Evolutionary conservation across 23 tunicate genomes (phyloP), one percentile per base, ranked within the genome.

Genomic region (Phallusia fumigata): DNA sequence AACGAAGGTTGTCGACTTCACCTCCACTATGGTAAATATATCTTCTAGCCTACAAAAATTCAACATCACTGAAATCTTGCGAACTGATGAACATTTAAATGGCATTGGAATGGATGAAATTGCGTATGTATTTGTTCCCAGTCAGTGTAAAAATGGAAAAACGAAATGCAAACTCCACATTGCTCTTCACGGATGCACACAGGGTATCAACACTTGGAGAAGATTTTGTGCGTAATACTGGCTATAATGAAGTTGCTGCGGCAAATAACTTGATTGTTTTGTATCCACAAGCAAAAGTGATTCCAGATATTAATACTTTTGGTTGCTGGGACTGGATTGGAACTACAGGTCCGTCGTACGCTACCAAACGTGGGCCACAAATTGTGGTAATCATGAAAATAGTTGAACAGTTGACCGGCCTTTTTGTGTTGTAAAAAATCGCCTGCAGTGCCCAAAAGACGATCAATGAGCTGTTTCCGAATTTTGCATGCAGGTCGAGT

Each of bases 291-390:
- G 74, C 89, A 45, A 45, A 72, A 30, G 52, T 72, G 26, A 79
- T 69, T 13, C 79, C 58, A 28, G n/a, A 79, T 28, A 58, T 58
- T 58, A 86, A 86, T 76, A 84, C 89, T 3, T 73, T 78, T 28
- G 89, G 77, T 35, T 86, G 89, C 77, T 86, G 89, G 89, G 89
- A 86, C 74, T 86, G 89, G 89, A 79, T 79, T 35, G 84, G 65
- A 32, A 22, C 30, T 36, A 76, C 64, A 32, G 77, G 83, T 0
- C 32, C 78, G 26, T 0, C 18, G 33, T 40, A 73, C 72, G 89
- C 89, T 19, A 79, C 84, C 16, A 36, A 31, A 19, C 22, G 69
- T 2, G 89, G 89, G 15, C 84, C 69, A 10, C 89, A 86, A 35
- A 79, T 86, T 31, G 36, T 34, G 32, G 77, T 83, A 36, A 44